Base-by-base conservation (phyloP, 2,888 invertebrate genomes). In the Lochmaea capreae region DNA sequence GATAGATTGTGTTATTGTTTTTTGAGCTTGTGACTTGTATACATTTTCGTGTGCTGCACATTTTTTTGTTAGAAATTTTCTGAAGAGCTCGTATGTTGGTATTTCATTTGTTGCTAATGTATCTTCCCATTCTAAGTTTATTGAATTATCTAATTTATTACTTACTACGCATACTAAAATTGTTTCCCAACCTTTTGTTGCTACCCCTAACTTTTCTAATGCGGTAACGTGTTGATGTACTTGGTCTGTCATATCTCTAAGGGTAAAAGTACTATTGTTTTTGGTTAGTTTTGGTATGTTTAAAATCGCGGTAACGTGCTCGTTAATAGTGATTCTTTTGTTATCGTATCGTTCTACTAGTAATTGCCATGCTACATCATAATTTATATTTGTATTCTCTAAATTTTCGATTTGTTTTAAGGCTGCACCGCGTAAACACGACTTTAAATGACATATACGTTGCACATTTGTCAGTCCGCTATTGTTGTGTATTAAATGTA, bases 161-260 rank as follows among this genome's bases (percentile, higher is more conserved):
- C 12, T 62, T 3, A 62, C 16, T 62, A 62, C 33, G 39, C 39
- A 65, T 6, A 46, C 11, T 3, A 65, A 46, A 14, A 65, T n/a
- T 14, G 10, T 10, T 46, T 65, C 46, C 65, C 65, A 65, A 46
- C 18, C 65, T 16, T 43, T 14, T 16, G 14, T 65, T 10, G 14
- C 10, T 9, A 65, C 9, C 10, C 65, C 65, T 65, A 65, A 65
- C 22, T 65, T 65, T 65, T 65, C 43, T n/a, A 65, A 65, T 16
- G 65, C 16, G 12, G n/a, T 65, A 42, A 65, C 65, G 49, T 65
- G 65, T 18, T 43, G 43, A 22, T 65, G 46, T 18, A 65, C n/a
- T 18, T 16, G 22, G 62, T 62, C 39, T 43, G 65, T 22, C 16
- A 62, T n/a, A 2, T 62, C 39, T 42, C 12, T 33, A 12, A 33